Evolutionary conservation across 2,797 vertebrate genomes (phyloP).

Genomic region (Acomys russatus): DNA sequence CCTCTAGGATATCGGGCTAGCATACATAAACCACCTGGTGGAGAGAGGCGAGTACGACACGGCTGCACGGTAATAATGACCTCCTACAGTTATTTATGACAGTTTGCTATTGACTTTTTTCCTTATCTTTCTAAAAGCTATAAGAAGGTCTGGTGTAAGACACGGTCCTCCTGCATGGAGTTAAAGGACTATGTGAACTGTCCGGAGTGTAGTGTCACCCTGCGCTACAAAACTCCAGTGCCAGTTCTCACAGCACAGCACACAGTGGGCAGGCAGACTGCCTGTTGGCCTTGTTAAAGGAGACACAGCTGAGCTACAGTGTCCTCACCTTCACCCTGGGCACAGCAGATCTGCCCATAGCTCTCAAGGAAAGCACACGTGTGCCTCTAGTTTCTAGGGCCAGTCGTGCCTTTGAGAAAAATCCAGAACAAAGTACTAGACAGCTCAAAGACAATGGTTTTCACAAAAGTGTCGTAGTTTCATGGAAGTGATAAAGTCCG

Average conservation of each 20-base stretch:
- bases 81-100: neutral
- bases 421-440: neutral
- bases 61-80: conserved; percentile 94
- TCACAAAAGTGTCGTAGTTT: neutral
- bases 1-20: conserved; percentile 95
- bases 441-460: neutral
- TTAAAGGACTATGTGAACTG: neutral
- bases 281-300: neutral
- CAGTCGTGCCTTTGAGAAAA: neutral
- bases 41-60: conserved; percentile 95
- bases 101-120: neutral
- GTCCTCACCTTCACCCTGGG: neutral
- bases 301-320: neutral
- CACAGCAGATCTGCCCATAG: neutral
- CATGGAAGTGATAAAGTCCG: neutral
- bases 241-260: fast-evolving
- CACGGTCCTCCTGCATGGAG: neutral
- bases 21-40: conserved; percentile 97
- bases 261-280: neutral
- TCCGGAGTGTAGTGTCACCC: neutral
- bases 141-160: neutral
- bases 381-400: neutral
- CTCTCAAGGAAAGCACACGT: neutral
- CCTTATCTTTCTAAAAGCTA: neutral
- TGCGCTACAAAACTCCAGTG: neutral